These are phyloP conservation scores for Cyanoramphus novaezelandiae DNA, from an alignment of 2,113 vertebrate genomes.

Conservation along the genomic window DNA sequence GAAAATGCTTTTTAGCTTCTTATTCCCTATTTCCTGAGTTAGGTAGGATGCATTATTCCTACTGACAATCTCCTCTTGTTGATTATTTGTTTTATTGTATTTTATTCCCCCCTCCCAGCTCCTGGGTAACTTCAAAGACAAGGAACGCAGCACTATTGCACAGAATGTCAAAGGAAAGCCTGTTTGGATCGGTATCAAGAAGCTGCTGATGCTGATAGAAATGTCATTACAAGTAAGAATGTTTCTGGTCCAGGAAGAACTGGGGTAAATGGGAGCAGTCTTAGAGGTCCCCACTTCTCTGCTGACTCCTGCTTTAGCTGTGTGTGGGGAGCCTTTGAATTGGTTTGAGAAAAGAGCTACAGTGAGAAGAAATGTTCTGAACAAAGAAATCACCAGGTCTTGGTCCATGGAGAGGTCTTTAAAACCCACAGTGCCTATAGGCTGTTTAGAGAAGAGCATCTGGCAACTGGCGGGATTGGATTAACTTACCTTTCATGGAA, in stretches of 20 bases:
- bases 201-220: slow-evolving; percentile 96
- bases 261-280: background rate
- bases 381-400: background rate
- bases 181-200: slow-evolving; percentile 95
- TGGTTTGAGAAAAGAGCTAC: background rate
- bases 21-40: background rate
- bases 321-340: slow-evolving; percentile 47
- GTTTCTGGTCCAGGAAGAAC: background rate
- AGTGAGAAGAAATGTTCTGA: background rate
- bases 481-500: slow-evolving; percentile 6
- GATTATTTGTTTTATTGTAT: background rate
- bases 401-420: background rate
- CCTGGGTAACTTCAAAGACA: slow-evolving; percentile 91
- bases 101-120: slow-evolving; percentile 70
- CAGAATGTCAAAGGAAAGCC: slow-evolving; percentile 81
- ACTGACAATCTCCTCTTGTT: background rate
- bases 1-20: background rate
- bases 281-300: background rate
- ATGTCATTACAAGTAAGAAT: slow-evolving; percentile 91
- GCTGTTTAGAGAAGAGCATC: slow-evolving; percentile 3
- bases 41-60: background rate
- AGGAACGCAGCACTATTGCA: slow-evolving; percentile 85
- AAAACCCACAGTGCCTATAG: background rate
- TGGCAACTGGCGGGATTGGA: background rate
- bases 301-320: background rate